A percentile compares a stretch with the other conserved stretches of the same genome.
These are phyloP conservation scores for Petromus typicus DNA, from an alignment of 2,113 vertebrate species.

Conservation along the genomic window DNA sequence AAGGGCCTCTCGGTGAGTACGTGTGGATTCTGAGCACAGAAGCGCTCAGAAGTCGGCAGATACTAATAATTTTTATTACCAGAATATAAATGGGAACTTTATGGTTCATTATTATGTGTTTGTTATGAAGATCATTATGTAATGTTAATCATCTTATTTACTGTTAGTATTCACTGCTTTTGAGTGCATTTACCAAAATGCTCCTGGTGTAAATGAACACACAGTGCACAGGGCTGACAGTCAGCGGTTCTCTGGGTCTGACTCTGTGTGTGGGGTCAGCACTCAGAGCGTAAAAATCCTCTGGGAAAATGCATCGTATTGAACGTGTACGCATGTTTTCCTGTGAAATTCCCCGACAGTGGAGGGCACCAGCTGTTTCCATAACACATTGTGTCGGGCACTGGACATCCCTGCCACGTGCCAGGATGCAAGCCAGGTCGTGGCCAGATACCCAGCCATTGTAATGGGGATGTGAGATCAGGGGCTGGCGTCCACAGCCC, in stretches of 20 bases:
- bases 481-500: no score
- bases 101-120: no score
- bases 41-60: background rate
- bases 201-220: background rate
- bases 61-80: background rate
- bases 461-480: no score
- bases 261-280: no score
- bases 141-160: no score
- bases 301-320: background rate
- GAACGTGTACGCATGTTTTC: background rate
- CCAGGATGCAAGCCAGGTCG: background rate
- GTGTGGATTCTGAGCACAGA: background rate
- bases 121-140: no score
- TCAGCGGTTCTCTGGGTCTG: background rate
- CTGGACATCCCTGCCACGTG: no score
- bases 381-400: no score
- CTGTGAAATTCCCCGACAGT: no score
- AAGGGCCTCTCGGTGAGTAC: no score
- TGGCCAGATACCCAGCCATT: background rate
- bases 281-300: background rate
- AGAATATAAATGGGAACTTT: background rate
- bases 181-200: background rate
- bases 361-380: background rate
- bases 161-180: background rate
- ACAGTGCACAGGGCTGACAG: background rate